phyloP scores from a whole-genome alignment of 2,888 invertebrate species.

The Tipula lateralis region DNA sequence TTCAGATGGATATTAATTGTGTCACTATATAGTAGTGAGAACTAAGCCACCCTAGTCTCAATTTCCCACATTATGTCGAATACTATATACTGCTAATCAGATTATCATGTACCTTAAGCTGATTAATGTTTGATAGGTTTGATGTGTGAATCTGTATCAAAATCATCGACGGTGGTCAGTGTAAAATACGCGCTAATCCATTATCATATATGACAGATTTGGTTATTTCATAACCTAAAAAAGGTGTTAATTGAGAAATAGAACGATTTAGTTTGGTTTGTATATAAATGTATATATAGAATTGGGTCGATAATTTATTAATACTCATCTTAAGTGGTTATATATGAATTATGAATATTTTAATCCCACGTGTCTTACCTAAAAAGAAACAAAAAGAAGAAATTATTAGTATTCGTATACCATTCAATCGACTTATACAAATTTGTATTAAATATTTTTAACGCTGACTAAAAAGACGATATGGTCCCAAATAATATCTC shows the following conservation, averaged over 20 bases:
- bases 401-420: background rate
- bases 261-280: background rate
- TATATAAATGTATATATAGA: background rate
- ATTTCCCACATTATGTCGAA: background rate
- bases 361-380: background rate
- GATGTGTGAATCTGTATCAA: too few species aligned
- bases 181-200: too few species aligned
- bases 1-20: background rate
- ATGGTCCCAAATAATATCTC: too few species aligned
- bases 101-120: background rate
- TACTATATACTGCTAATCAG: too few species aligned
- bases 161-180: too few species aligned
- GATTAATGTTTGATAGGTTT: background rate
- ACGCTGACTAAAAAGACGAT: too few species aligned
- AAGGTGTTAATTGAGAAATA: background rate
- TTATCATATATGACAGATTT: background rate
- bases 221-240: background rate
- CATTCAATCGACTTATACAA: too few species aligned
- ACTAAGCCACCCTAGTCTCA: too few species aligned
- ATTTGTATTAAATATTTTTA: too few species aligned
- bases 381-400: background rate
- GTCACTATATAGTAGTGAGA: too few species aligned
- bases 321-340: background rate
- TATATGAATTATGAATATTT: background rate
- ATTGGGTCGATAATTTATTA: background rate